Evolutionary conservation across 2,888 invertebrate genomes (phyloP).

Genomic region (Pachliopta kotzebuea): DNA sequence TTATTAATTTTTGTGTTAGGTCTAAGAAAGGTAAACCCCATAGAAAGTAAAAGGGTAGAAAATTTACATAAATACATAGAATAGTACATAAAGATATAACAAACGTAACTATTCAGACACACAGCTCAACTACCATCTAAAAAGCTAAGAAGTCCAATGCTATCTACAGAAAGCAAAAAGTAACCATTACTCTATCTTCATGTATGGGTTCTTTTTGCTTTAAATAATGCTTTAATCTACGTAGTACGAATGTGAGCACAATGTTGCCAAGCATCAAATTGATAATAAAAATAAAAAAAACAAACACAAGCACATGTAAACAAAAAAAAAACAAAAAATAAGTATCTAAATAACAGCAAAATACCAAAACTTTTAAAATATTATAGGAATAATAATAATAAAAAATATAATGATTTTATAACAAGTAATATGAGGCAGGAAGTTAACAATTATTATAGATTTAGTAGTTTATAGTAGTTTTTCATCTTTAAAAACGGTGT

Average conservation of each 20-base stretch:
- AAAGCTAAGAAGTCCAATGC: constrained; percentile 64
- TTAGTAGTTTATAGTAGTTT: background rate
- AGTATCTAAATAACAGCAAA: constrained; percentile 37
- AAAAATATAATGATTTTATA: background rate
- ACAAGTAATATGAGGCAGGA: too few relatives aligned
- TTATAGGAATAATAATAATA: constrained; percentile 12
- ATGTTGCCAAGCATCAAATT: constrained; percentile 81
- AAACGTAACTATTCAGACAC: constrained; percentile 52
- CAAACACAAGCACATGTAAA: constrained; percentile 74
- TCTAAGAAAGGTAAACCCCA: constrained; percentile 37
- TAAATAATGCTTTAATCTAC: constrained; percentile 52
- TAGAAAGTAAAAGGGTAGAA: constrained; percentile 32
- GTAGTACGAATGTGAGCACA: constrained; percentile 68
- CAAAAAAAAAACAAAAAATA: constrained; percentile 39
- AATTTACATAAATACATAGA: constrained; percentile 46
- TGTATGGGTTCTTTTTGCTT: constrained; percentile 62
- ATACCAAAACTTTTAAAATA: constrained; percentile 37
- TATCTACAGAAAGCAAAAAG: constrained; percentile 73
- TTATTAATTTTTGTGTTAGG: constrained; percentile 39
- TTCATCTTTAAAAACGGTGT: background rate
- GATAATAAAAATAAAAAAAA: constrained; percentile 76
- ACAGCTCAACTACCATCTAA: constrained; percentile 65
- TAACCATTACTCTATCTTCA: constrained; percentile 42
- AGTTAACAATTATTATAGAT: background rate
- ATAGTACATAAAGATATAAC: constrained; percentile 44